phyloP scores from a whole-genome alignment of 2,888 invertebrate species.

The Acanthosepion pharaonis region DNA sequence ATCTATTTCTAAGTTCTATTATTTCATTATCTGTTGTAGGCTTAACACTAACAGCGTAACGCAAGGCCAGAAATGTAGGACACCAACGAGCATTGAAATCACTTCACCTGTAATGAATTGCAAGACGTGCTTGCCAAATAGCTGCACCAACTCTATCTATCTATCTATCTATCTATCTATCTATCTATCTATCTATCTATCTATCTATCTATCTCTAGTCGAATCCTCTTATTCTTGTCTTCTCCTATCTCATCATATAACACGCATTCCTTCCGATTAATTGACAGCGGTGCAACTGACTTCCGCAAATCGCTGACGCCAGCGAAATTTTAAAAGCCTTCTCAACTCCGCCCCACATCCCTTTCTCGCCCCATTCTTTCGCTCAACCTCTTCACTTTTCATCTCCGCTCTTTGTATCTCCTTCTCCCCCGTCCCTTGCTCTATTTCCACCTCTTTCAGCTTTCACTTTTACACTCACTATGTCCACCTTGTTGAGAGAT shows the following conservation, averaged over 20 bases:
- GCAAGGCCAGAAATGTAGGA: too few species aligned
- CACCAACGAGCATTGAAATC: too few species aligned
- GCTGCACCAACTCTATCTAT: too few species aligned
- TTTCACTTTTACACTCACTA: neutral
- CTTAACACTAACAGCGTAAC: too few species aligned
- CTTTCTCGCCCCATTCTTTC: neutral
- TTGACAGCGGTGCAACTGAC: neutral
- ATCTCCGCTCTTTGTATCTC: neutral
- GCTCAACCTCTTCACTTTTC: neutral
- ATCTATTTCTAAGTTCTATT: too few species aligned
- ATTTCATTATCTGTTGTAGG: too few species aligned
- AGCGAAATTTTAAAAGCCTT: constrained; percentile 33
- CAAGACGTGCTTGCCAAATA: too few species aligned
- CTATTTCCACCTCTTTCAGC: neutral
- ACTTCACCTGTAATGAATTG: too few species aligned
- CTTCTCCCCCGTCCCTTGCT: neutral
- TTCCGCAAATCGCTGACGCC: neutral
- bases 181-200: constrained; percentile 33
- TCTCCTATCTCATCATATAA: neutral
- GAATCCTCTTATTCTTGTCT: neutral
- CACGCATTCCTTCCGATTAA: neutral
- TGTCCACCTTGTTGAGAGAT: neutral
- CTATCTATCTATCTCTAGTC: neutral
- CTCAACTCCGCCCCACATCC: neutral
- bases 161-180: constrained; percentile 34